These are phyloP conservation scores for Pseudomyrmex cubaensis DNA, from an alignment of 1,140 invertebrate species.

Conservation along the genomic window DNA sequence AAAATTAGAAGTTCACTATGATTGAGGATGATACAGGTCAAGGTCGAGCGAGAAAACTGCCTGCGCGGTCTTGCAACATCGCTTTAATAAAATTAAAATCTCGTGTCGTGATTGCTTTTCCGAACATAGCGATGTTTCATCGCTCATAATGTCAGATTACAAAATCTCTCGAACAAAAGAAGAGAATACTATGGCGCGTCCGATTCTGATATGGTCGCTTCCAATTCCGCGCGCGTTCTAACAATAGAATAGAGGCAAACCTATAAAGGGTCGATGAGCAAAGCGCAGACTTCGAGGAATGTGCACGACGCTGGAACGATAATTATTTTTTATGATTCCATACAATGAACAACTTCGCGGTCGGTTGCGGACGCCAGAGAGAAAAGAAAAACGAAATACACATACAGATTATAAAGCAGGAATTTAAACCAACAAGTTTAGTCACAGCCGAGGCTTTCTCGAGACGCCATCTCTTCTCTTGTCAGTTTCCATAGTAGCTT, in stretches of 20 bases:
- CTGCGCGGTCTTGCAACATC: conserved; percentile 17
- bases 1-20: not conserved
- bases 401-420: conserved; percentile 11
- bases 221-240: conserved; percentile 32
- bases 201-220: conserved; percentile 58
- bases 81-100: conserved; percentile 42
- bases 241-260: conserved; percentile 63
- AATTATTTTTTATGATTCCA: conserved; percentile 61
- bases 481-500: conserved; percentile 19
- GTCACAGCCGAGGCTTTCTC: conserved; percentile 37
- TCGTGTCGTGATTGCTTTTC: not conserved
- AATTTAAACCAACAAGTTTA: conserved; percentile 55
- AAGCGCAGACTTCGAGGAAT: conserved; percentile 53
- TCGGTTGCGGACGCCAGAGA: conserved; percentile 14
- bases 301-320: conserved; percentile 38
- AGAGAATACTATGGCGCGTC: not conserved
- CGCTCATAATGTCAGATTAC: conserved; percentile 34
- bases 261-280: conserved; percentile 59
- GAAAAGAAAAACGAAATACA: conserved; percentile 13
- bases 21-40: conserved; percentile 5
- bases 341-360: not conserved
- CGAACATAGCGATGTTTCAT: conserved; percentile 30
- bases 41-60: conserved; percentile 24
- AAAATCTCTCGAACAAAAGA: conserved; percentile 52
- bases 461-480: conserved; percentile 44